Base-by-base conservation (phyloP, 2,888 invertebrate species). In the Coecobrya sp. region DNA sequence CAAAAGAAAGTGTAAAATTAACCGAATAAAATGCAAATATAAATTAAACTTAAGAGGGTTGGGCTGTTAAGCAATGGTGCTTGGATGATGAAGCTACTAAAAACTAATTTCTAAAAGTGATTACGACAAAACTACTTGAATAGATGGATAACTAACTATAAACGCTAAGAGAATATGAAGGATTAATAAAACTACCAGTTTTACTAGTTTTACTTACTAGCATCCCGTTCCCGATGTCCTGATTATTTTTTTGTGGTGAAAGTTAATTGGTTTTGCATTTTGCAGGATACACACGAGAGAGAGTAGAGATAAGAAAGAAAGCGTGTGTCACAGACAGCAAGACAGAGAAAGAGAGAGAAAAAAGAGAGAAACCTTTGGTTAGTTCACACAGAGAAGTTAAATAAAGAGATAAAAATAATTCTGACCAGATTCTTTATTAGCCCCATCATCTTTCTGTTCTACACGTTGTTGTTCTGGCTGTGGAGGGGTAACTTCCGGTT, bases 221-320 rank as follows among this genome's bases (percentile, higher is more conserved):
- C 95, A 93, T 95, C 95, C 85, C 94, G 94, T 86, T 95, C 95
- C 90, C 93, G 94, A 85, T 86, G 91, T 94, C 95, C 95, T 95
- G 84, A 68, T 65, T 52, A 65, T 65, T 52, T 91, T 86, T 73
- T 92, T 49, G 65, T 81, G 89, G 91, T 86, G 79, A 86, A 82
- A 81, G 89, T 89, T 87, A 68, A 55, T 89, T 27, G 45, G 30
- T 73, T 55, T 52, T 55, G 76, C 3, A n/a, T 30, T 81, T 81
- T 55, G 81, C 81, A 65, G 65, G 65, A 19, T 8, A 27, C 82
- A 89, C 65, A 89, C 89, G 68, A 45, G 52, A 36, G 52, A 70
- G 36, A n/a, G 81, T 45, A 68, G 76, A 79, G 30, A 62, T 59
- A 76, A 82, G 82, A 49, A 49, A 65, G 85, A 73, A 76, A 73